phyloP scores from a whole-genome alignment of 2,888 invertebrate species.

The Ornithoptera alexandrae region DNA sequence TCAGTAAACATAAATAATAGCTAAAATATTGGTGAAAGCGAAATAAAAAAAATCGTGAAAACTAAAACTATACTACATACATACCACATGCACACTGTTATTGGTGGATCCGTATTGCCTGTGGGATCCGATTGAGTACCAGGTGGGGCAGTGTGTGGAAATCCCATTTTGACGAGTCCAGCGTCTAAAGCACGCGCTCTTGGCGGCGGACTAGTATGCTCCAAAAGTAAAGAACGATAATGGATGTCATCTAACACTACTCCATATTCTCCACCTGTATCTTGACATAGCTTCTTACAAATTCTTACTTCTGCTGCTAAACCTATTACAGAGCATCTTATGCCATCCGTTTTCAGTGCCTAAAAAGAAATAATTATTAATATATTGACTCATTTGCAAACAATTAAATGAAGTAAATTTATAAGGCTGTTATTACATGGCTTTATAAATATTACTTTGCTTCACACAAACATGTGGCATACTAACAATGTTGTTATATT shows the following conservation, averaged over 20 bases:
- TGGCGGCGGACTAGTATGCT: slow-evolving; percentile 81
- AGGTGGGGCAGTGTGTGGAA: slow-evolving; percentile 88
- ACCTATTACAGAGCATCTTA: slow-evolving; percentile 96
- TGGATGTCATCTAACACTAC: slow-evolving; percentile 89
- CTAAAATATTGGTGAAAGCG: too few species aligned
- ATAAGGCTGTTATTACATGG: too few species aligned
- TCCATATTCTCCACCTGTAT: slow-evolving; percentile 93
- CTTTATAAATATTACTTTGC: too few species aligned
- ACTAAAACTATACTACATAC: slow-evolving; percentile 37
- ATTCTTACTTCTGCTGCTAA: slow-evolving; percentile 97
- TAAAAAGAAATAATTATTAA: slow-evolving; percentile 49
- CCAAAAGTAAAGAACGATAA: slow-evolving; percentile 80
- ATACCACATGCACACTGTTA: slow-evolving; percentile 96
- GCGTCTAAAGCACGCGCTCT: slow-evolving; percentile 84
- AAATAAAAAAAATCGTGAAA: neutral
- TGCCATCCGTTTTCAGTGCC: slow-evolving; percentile 87
- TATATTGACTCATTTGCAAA: neutral
- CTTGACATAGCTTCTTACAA: slow-evolving; percentile 90
- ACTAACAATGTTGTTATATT: too few species aligned
- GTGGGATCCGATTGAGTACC: slow-evolving; percentile 66
- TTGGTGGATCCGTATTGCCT: slow-evolving; percentile 80
- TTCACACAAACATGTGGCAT: too few species aligned
- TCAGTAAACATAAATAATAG: too few species aligned
- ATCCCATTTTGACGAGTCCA: slow-evolving; percentile 96
- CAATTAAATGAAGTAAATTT: too few species aligned